These are phyloP conservation scores for Nyctibius grandis DNA, from an alignment of 2,797 vertebrate species.

Conservation along the genomic window DNA sequence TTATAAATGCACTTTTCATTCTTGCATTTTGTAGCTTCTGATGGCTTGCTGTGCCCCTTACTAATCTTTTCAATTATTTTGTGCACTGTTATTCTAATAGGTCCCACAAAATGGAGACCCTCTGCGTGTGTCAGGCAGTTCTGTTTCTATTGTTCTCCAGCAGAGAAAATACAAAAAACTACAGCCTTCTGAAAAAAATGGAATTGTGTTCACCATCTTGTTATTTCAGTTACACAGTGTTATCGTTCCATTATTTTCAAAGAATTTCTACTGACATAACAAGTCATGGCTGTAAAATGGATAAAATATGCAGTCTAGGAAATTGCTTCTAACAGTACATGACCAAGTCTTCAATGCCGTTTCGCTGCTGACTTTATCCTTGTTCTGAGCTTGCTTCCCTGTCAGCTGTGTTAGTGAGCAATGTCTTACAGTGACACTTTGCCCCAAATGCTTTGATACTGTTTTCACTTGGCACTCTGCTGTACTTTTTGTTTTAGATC, in stretches of 20 bases:
- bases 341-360: neutral
- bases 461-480: neutral
- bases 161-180: neutral
- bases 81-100: neutral
- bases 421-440: neutral
- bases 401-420: neutral
- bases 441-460: neutral
- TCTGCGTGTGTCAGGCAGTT: neutral
- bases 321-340: neutral
- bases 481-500: conserved; percentile 77
- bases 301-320: neutral
- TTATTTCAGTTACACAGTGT: neutral
- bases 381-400: neutral
- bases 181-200: neutral
- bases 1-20: neutral
- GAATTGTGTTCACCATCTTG: neutral
- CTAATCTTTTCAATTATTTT: neutral
- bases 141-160: neutral
- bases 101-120: neutral
- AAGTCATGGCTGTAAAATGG: neutral
- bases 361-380: conserved; percentile 13
- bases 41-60: neutral
- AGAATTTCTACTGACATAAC: neutral
- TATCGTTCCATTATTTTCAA: neutral
- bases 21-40: neutral